Base-by-base conservation (phyloP, 2,888 invertebrate species). In the Nesidiocoris tenuis region DNA sequence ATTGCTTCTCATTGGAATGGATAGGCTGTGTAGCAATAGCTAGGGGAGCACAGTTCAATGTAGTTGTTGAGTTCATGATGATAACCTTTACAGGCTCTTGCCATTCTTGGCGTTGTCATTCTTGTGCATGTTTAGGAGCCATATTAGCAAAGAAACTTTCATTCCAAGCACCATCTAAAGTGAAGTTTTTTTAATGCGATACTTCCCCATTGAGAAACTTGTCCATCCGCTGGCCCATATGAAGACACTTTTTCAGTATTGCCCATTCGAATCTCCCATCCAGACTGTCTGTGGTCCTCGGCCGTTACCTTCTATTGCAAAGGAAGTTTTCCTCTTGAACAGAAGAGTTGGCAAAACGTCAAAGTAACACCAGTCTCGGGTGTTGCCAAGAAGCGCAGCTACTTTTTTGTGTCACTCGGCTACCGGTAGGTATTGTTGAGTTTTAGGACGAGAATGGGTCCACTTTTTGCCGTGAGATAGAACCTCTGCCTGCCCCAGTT, bases 271-370 rank as follows among this genome's bases (percentile, higher is more conserved):
- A 39, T 39, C 39, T 12, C 12, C 3, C 12, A 21, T 23, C n/a
- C 24, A 17, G 64, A n/a, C 9, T 22, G 67, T 17, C 56, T 67
- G 17, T 67, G 22, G 56, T 55, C 67, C 54, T 21, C 18, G 65
- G 22, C 16, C 24, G 25, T 56, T 56, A 67, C 67, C 56, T 54
- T 67, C 23, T 56, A 67, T 67, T 22, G 55, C 55, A 22, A 55
- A 54, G 67, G 25, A 65, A 65, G 25, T 65, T 65, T n/a, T 65
- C 22, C 56, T 21, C 67, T 66, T n/a, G 3, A 66, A 19, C 66
- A 21, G 3, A 22, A 12, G 39, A 39, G 67, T 56, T 67, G 67
- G 67, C 67, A 67, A 67, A 55, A 67, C 67, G 67, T 67, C 67
- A 67, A 67, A 67, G 22, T 56, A 67, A 22, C 22, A 67, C n/a